Percentiles rank a stretch among this genome's conserved stretches.
Evolutionary conservation across 2,797 vertebrate genomes (phyloP).

Genomic region (Myripristis jacobus): DNA sequence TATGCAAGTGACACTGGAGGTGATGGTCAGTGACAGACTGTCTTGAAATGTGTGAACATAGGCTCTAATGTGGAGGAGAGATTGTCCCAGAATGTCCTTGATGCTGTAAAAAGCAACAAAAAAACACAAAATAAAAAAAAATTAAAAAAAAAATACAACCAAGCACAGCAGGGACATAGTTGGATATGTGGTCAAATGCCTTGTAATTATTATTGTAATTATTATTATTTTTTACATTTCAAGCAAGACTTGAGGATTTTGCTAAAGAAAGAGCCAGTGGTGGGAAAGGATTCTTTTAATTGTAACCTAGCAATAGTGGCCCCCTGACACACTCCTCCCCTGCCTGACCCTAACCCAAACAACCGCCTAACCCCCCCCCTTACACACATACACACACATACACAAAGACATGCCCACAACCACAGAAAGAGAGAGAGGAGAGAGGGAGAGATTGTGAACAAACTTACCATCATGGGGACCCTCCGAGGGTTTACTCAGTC

Average conservation of each 20-base stretch:
- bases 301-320: background rate
- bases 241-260: background rate
- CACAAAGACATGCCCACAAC: conserved; percentile 17
- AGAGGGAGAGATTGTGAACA: too few relatives aligned
- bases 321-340: background rate
- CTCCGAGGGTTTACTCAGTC: conserved; percentile 76
- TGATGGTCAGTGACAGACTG: conserved; percentile 49
- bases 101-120: background rate
- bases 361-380: conserved; percentile 13
- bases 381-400: conserved; percentile 19
- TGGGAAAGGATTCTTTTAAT: conserved; percentile 16
- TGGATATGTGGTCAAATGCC: background rate
- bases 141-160: conserved; percentile 28
- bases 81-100: conserved; percentile 28
- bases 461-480: conserved; percentile 70
- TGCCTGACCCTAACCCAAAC: conserved; percentile 43
- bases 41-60: conserved; percentile 38
- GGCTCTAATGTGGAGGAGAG: background rate
- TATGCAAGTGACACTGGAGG: conserved; percentile 69
- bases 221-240: background rate
- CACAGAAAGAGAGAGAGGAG: conserved; percentile 51
- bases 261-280: background rate
- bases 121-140: too few relatives aligned
- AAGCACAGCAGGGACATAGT: conserved; percentile 13
- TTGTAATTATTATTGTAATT: too few relatives aligned